Evolutionary conservation across 35 echinoderm and acorn worm species (phyloP).

Genomic region (Heliocidaris tuberculata): DNA sequence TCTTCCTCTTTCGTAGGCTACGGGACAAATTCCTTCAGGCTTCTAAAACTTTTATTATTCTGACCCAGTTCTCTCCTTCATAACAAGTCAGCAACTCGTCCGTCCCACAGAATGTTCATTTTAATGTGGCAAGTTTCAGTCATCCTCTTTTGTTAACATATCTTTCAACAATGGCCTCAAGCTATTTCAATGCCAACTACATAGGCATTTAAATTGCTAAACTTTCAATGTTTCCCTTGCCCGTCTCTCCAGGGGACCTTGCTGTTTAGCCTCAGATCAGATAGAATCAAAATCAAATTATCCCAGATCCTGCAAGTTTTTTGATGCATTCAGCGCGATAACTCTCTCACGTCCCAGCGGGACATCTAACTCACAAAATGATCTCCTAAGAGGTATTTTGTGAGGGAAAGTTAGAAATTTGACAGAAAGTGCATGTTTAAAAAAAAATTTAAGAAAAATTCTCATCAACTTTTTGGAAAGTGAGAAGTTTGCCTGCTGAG

Average conservation of each 20-base stretch:
- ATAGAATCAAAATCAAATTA: constrained; percentile 14
- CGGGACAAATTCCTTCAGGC: background rate
- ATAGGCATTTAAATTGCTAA: background rate
- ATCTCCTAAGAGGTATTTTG: background rate
- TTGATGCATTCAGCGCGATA: background rate
- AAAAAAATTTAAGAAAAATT: background rate
- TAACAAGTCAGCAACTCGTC: background rate
- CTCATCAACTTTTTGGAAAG: background rate
- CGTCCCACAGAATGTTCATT: background rate
- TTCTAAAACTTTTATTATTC: background rate
- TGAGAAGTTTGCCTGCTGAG: constrained; percentile 7
- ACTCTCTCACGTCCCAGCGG: background rate
- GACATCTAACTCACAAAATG: background rate
- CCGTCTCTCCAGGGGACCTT: background rate
- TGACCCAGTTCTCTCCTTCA: background rate
- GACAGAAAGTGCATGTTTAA: background rate
- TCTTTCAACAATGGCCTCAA: background rate
- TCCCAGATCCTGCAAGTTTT: background rate
- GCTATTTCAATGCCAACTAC: background rate
- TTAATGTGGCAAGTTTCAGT: constrained; percentile 1
- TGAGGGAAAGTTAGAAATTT: background rate
- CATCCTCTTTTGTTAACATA: background rate
- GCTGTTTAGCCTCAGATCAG: constrained; percentile 1
- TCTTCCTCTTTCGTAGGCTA: background rate
- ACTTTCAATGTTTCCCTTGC: background rate